Conservation (phyloP, 2,797 vertebrate genomes). For the Myotis planiceps region DNA sequence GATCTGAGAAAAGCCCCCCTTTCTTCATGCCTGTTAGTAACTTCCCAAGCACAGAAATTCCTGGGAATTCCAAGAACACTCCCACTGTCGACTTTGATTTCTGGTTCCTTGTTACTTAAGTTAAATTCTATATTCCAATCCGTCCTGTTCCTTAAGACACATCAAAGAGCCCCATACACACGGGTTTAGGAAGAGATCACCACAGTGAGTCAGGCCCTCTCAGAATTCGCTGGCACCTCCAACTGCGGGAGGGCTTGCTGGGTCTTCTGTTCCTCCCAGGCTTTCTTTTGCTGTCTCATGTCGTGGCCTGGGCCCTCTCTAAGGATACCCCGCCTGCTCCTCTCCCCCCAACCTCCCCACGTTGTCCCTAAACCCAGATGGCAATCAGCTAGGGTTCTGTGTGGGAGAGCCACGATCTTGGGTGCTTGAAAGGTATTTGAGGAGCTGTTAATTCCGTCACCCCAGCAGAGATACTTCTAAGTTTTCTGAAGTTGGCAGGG, state of each 20-base stretch:
- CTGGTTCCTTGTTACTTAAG: neutral
- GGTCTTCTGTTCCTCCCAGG: no score
- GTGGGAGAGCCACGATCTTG: neutral
- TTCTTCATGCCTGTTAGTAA: neutral
- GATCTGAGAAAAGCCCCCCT: neutral
- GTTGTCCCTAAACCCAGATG: neutral
- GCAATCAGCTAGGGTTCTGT: neutral
- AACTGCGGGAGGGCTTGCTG: neutral
- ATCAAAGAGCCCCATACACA: neutral
- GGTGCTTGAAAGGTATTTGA: neutral
- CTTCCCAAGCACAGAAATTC: neutral
- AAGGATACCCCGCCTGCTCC: neutral
- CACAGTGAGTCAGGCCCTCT: rapidly evolving
- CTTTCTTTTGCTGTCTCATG: neutral
- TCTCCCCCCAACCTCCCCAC: neutral
- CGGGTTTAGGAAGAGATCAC: neutral
- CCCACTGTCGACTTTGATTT: neutral
- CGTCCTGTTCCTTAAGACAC: neutral
- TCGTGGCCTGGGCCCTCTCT: neutral
- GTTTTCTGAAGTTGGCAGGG: neutral
- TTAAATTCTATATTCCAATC: neutral
- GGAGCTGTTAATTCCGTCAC: neutral
- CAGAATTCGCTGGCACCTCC: neutral
- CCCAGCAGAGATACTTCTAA: neutral
- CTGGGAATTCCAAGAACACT: neutral